phyloP scores from a whole-genome alignment of 2,113 vertebrate species.

The Hipposideros armiger region DNA sequence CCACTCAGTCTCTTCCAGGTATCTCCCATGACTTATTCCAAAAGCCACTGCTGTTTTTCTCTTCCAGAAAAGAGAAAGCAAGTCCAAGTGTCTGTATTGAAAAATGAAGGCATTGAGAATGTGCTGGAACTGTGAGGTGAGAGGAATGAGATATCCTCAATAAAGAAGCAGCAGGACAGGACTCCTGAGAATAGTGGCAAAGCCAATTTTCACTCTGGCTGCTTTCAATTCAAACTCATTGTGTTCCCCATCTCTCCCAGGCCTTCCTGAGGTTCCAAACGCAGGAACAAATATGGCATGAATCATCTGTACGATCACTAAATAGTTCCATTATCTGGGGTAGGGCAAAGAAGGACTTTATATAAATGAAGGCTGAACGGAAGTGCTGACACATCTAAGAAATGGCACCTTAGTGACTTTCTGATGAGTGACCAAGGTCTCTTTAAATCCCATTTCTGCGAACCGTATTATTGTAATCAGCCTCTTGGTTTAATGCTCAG shows the following conservation, averaged over 20 bases:
- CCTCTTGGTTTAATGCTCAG: constrained; percentile 51
- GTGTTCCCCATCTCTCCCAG: neutral
- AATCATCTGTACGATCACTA: neutral
- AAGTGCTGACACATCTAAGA: constrained; percentile 14
- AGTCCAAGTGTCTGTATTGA: neutral
- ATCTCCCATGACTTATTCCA: neutral
- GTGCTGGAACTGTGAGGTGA: neutral
- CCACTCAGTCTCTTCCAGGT: too few species aligned
- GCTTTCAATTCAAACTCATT: neutral
- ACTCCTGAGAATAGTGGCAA: neutral
- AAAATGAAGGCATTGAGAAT: neutral
- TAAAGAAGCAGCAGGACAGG: neutral
- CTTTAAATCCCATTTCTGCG: constrained; percentile 29
- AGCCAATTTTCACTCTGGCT: neutral
- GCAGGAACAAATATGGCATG: neutral
- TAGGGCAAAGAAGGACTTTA: neutral
- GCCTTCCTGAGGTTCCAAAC: neutral
- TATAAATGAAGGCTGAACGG: neutral
- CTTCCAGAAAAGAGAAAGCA: neutral
- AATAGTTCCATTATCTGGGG: neutral
- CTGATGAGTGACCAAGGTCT: neutral
- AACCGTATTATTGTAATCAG: constrained; percentile 29
- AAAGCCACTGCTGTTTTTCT: neutral
- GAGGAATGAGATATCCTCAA: neutral
- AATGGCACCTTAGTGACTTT: neutral